Base-by-base conservation (phyloP, 1,140 invertebrate species). In the Cotesia chilonis region DNA sequence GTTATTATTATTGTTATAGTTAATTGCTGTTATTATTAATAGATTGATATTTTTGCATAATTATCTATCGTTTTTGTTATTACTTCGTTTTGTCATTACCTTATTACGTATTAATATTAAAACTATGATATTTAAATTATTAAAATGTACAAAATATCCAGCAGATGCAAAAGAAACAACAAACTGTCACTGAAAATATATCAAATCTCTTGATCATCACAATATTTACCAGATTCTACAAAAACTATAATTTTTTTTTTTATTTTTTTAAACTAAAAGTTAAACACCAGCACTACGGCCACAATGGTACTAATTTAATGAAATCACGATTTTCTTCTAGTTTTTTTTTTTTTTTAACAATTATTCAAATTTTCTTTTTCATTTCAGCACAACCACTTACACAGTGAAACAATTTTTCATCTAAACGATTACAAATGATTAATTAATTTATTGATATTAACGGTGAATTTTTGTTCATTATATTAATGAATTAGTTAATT, bases 301-400 rank as follows among this genome's bases (percentile, higher is more conserved):
- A 71, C 61, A 55, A 54, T 47, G 41, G 1, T 47, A 10, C 41
- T 47, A 47, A 47, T 10, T 20, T 14, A 36, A 57, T 55, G 10
- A 12, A 65, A 65, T n/a, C 52, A 52, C 36, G 17, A 60, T 52
- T 71, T 54, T 65, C 35, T 7, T 63, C 60, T 64, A 12, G 55
- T 65, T 71, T 63, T 10, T 71, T 64, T 37, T 64, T 38, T 64
- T 47, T 41, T 64, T 20, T 35, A 61, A 35, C 10, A 12, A 36
- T 61, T 57, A 55, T 28, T 52, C 41, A 41, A 9, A 35, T 64
- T 14, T 65, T 73, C 68, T 72, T 64, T 70, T 51, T n/a, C 65
- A 65, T 66, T 69, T 55, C 54, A 57, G 64, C 72, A 73, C 72
- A 73, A 73, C 37, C 72, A 73, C 72, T 73, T 65, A 69, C 69